Evolutionary conservation across 2,888 invertebrate genomes (phyloP).

Genomic region (Clostera curtula): DNA sequence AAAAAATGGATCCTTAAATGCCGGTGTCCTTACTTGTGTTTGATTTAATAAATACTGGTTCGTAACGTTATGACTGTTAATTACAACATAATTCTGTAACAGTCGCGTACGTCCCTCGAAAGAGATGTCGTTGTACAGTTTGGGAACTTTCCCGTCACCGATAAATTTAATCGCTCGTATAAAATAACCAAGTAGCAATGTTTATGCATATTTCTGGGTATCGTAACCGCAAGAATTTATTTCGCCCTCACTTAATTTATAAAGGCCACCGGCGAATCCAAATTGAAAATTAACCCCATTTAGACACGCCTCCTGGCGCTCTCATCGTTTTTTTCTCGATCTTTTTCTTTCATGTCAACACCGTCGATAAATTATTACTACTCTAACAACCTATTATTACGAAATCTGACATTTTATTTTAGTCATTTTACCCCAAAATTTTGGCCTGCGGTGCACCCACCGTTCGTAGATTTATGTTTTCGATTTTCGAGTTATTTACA

Average conservation of each 20-base stretch:
- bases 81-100: background rate
- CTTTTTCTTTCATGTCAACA: slow-evolving; percentile 64
- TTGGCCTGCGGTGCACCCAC: slow-evolving; percentile 54
- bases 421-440: slow-evolving; percentile 43
- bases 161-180: slow-evolving; percentile 47
- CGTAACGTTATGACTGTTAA: no score
- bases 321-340: slow-evolving; percentile 40
- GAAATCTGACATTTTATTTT: slow-evolving; percentile 65
- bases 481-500: slow-evolving; percentile 38
- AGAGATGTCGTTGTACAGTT: slow-evolving; percentile 28
- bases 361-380: slow-evolving; percentile 61
- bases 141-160: slow-evolving; percentile 40
- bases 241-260: slow-evolving; percentile 46
- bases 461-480: slow-evolving; percentile 59
- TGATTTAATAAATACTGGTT: no score
- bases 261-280: slow-evolving; percentile 61
- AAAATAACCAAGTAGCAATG: slow-evolving; percentile 51
- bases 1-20: no score
- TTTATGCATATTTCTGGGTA: slow-evolving; percentile 48
- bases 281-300: slow-evolving; percentile 72
- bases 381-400: slow-evolving; percentile 69
- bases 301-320: slow-evolving; percentile 61
- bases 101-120: slow-evolving; percentile 18
- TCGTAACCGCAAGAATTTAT: slow-evolving; percentile 44
- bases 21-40: no score